Base-by-base conservation (phyloP, 2,888 invertebrate species). In the Tenthredo livida region DNA sequence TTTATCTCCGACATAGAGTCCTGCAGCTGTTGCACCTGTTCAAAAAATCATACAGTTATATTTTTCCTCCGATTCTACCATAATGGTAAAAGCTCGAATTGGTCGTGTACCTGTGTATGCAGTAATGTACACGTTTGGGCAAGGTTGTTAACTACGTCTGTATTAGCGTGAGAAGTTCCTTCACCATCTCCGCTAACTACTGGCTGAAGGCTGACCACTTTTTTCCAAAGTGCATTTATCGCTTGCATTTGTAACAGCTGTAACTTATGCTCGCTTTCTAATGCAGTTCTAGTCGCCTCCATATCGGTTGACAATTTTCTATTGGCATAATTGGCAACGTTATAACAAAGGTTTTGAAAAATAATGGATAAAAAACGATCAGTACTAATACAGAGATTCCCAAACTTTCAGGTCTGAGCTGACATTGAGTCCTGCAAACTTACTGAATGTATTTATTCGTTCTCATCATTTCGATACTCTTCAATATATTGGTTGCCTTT, bases 171-270 rank as follows among this genome's bases (percentile, higher is more conserved):
- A 85, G 87, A 47, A 75, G 89, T 87, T 17, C 90, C 90, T 84
- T 93, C 91, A 2, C 86, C 83, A 78, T 92, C 90, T 85, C 89
- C 90, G 73, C 88, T 87, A 54, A 87, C 89, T 7, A 90, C 92
- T 2, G 94, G 94, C 86, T 96, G 96, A 88, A 97, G 93, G 0
- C 96, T 95, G 21, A 97, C 96, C 1, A 97, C 97, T 92, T 97
- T 97, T 93, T 97, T 97, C 98, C 98, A 98, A 3, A 98, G 94
- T 0, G 97, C 97, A 91, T 97, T 97, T 89, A 98, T 98, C 5
- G 98, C 98, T 93, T 98, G 98, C 96, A 97, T 97, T 94, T 98
- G 98, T 78, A 98, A 93, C 91, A 97, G 96, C 89, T 98, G 97
- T 85, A 98, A 96, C 91, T 97, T 97, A 43, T 97, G 94, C 91